Base-by-base conservation (phyloP, 2,888 invertebrate genomes). In the Andrena bucephala region DNA sequence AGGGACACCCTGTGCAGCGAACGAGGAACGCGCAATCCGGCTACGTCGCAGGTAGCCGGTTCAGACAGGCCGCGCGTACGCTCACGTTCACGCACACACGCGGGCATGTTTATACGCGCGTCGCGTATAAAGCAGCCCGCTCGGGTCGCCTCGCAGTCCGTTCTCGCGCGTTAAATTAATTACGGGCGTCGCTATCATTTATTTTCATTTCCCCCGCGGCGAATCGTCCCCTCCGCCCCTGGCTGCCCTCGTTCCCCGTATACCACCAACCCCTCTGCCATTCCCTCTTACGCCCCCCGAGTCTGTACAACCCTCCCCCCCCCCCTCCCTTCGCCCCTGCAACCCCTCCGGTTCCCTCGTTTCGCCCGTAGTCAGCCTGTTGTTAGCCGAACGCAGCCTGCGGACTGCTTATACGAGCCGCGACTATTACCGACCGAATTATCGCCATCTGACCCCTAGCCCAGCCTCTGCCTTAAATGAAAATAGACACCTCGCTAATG, bases 161-260 rank as follows among this genome's bases (percentile, higher is more conserved):
- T 89, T 89, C 85, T 87, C 88, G 87, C 90, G 89, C 90, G 91
- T 89, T 92, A 92, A 92, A 92, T 93, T 93, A 92, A 93, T 93
- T 93, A 93, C 92, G 88, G 90, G 87, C 87, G 85, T 86, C 88
- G 90, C 91, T 91, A 92, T 93, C 93, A 92, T 93, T 93, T 92
- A 93, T 93, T 93, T 93, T 93, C 92, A 92, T 93, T 93, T 93
- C 92, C 89, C 91, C 89, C 89, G 89, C 88, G 86, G 90, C 90
- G 90, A 88, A 89, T 89, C 87, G 83, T 75, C 83, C 83, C 81
- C 81, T 29, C 71, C 42, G 5, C 27, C 65, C 29, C 33, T 6
- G 42, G n/a, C 57, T 70, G 5, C 62, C 52, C 66, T 52, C 42
- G 50, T 59, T 57, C 8, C 60, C 75, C 36, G 68, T 52, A 16